Evolutionary conservation across 1,140 invertebrate species (phyloP).

Genomic region (Cydia pomonella): DNA sequence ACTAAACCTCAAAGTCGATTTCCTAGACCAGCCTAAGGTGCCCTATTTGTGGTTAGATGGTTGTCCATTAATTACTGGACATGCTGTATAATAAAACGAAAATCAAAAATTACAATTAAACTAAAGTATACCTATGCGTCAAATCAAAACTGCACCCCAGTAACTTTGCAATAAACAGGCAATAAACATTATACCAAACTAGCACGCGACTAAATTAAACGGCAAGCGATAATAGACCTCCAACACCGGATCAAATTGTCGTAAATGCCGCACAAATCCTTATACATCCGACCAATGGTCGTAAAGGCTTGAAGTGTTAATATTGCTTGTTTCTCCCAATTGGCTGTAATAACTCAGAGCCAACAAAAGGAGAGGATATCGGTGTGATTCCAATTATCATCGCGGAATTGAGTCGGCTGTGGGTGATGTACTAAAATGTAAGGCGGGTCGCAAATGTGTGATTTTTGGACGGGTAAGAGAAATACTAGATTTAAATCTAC

Average conservation of each 20-base stretch:
- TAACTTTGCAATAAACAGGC: not conserved
- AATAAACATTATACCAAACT: slow-evolving; percentile 17
- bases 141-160: too few relatives aligned
- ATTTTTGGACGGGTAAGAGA: too few relatives aligned
- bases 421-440: slow-evolving; percentile 32
- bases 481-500: too few relatives aligned
- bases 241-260: not conserved
- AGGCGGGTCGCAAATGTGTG: not conserved
- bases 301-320: slow-evolving; percentile 37
- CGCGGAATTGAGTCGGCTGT: slow-evolving; percentile 68
- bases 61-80: too few relatives aligned
- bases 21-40: too few relatives aligned
- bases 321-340: slow-evolving; percentile 54
- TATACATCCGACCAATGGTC: not conserved
- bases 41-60: too few relatives aligned
- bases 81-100: too few relatives aligned
- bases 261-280: not conserved
- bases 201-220: slow-evolving; percentile 14
- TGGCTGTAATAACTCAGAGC: slow-evolving; percentile 64
- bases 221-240: not conserved
- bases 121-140: too few relatives aligned
- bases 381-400: slow-evolving; percentile 71
- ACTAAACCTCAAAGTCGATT: too few relatives aligned
- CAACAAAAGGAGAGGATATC: slow-evolving; percentile 70
- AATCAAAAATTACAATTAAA: too few relatives aligned